Evolutionary conservation across 1,140 invertebrate genomes (phyloP).

Genomic region (Sycophaga agraensis): DNA sequence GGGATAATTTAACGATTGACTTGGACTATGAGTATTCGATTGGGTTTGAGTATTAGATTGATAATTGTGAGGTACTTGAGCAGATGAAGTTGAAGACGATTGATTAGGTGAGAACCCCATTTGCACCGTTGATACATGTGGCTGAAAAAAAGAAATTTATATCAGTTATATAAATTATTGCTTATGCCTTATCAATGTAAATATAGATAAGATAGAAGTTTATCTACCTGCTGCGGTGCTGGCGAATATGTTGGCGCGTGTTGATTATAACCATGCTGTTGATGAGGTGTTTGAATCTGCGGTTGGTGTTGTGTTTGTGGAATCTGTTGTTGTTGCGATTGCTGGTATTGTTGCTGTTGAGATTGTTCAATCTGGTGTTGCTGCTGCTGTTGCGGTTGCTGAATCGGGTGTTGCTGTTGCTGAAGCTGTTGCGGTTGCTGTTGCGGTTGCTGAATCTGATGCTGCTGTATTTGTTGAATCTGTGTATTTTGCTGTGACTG

Average conservation of each 20-base stretch:
- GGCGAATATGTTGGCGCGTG: constrained; percentile 1
- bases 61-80: constrained; percentile 5
- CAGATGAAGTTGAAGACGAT: neutral
- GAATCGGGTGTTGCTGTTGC: neutral
- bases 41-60: constrained; percentile 31
- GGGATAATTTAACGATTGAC: constrained; percentile 36
- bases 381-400: neutral
- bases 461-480: neutral
- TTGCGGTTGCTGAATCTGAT: no score
- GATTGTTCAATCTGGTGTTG: no score
- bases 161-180: neutral
- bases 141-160: neutral
- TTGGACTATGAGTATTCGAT: constrained; percentile 30
- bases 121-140: neutral
- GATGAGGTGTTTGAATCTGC: no score
- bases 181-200: no score
- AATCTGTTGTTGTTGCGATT: neutral
- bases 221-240: constrained; percentile 3
- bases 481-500: neutral
- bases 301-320: neutral
- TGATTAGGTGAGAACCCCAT: constrained; percentile 13
- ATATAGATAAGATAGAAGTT: no score
- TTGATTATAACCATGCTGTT: constrained; percentile 16
- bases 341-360: constrained; percentile 1
- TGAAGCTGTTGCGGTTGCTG: constrained; percentile 1